Conservation (phyloP, 2,888 invertebrate genomes). For the Thymelicus lineola region DNA sequence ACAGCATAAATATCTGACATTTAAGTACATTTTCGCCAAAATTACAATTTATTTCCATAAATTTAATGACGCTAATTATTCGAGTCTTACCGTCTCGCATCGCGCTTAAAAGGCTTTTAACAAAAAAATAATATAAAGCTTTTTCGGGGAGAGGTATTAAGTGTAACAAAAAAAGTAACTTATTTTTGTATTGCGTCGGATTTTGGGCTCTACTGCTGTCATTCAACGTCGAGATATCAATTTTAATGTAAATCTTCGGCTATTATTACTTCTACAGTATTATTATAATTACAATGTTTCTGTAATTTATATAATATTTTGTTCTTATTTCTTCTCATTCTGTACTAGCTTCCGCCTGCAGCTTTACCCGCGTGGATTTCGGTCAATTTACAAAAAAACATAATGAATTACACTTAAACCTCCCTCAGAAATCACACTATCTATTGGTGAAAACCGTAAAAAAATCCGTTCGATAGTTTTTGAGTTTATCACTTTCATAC, state of each 20-base stretch:
- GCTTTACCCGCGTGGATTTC: too few species aligned
- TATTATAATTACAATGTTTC: neutral
- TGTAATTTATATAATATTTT: neutral
- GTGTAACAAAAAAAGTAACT: constrained; percentile 22
- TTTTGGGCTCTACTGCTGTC: neutral
- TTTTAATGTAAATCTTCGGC: constrained; percentile 3
- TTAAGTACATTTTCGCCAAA: constrained; percentile 19
- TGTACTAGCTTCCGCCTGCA: too few species aligned
- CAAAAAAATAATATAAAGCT: constrained; percentile 15
- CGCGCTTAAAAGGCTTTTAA: constrained; percentile 32
- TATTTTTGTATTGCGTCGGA: constrained; percentile 18
- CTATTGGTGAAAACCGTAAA: too few species aligned
- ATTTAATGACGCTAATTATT: constrained; percentile 37
- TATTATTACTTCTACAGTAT: neutral
- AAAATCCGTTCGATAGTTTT: too few species aligned
- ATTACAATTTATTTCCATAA: constrained; percentile 36
- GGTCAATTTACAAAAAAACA: too few species aligned
- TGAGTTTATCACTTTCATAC: too few species aligned
- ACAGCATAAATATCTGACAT: constrained; percentile 10
- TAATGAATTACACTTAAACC: too few species aligned
- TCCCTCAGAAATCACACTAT: too few species aligned
- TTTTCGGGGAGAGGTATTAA: constrained; percentile 23
- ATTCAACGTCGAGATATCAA: constrained; percentile 4
- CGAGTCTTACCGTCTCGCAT: constrained; percentile 34
- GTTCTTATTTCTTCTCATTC: too few species aligned